A percentile compares a stretch with the other conserved stretches of the same genome.
These are phyloP conservation scores for Chelon labrosus DNA, from an alignment of 2,797 vertebrate species.

Conservation along the genomic window DNA sequence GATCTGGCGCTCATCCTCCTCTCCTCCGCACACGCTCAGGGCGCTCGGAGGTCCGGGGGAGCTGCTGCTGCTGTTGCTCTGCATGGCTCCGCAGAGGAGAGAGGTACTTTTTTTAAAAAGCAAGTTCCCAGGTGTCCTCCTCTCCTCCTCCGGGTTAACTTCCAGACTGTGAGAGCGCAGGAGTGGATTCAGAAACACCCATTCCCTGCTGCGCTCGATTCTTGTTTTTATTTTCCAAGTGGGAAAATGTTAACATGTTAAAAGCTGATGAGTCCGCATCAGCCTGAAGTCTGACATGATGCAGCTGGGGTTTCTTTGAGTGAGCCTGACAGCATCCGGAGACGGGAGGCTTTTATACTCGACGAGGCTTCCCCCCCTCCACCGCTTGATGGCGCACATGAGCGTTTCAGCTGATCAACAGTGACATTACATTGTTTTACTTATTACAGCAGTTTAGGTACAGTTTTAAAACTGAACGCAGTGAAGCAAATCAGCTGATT, in stretches of 20 bases:
- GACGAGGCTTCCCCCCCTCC: background rate
- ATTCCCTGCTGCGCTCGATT: constrained; percentile 8
- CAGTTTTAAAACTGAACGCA: too few species aligned
- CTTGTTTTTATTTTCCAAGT: too few species aligned
- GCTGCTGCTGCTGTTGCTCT: constrained; percentile 71
- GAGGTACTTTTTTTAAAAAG: constrained; percentile 5
- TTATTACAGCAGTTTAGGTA: background rate
- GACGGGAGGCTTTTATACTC: constrained; percentile 63
- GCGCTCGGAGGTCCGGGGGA: constrained; percentile 35
- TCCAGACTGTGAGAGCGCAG: background rate
- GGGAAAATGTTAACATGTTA: background rate
- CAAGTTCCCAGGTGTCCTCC: background rate
- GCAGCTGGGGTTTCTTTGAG: constrained; percentile 13
- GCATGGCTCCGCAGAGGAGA: constrained; percentile 63
- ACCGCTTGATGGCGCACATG: constrained; percentile 45
- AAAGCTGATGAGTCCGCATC: background rate
- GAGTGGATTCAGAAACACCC: constrained; percentile 15
- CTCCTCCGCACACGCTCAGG: constrained; percentile 68
- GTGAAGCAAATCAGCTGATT: background rate
- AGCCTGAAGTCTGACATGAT: background rate
- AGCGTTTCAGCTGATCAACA: background rate
- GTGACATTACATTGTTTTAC: background rate
- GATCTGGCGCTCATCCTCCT: constrained; percentile 69
- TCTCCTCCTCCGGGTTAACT: constrained; percentile 10
- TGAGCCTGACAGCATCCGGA: constrained; percentile 26